Conservation (phyloP, 1,140 invertebrate species). For the Panagrolaimus sp. region DNA sequence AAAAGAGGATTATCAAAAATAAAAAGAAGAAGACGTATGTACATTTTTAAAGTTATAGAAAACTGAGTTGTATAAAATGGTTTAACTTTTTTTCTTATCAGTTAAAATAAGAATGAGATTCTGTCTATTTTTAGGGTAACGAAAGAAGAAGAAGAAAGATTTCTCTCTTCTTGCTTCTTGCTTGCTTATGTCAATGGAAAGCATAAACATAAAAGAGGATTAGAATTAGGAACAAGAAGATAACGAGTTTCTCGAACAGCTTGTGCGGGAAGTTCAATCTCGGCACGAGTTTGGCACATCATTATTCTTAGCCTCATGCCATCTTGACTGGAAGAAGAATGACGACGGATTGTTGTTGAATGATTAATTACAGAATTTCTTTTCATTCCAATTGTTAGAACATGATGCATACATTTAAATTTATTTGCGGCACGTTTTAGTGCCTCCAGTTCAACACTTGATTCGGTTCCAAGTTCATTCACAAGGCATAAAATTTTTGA, state of each 20-base stretch:
- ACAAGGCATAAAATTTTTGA: constrained; percentile 48
- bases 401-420: constrained; percentile 51
- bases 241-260: constrained; percentile 40
- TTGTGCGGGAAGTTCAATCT: constrained; percentile 39
- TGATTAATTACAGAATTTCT: neutral
- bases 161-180: no score
- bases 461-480: constrained; percentile 27
- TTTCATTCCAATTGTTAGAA: constrained; percentile 36
- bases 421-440: constrained; percentile 48
- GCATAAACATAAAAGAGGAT: constrained; percentile 43
- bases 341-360: constrained; percentile 17
- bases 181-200: constrained; percentile 37
- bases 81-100: no score
- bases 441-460: constrained; percentile 40
- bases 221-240: constrained; percentile 37
- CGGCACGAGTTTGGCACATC: constrained; percentile 49
- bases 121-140: no score
- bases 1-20: no score
- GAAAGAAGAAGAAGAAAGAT: no score
- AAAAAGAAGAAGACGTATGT: no score
- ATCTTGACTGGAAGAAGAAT: constrained; percentile 32
- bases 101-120: no score
- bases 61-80: no score
- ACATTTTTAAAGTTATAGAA: no score
- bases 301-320: constrained; percentile 48